These are phyloP conservation scores for Ips nitidus DNA, from an alignment of 1,140 invertebrate species.

Conservation along the genomic window DNA sequence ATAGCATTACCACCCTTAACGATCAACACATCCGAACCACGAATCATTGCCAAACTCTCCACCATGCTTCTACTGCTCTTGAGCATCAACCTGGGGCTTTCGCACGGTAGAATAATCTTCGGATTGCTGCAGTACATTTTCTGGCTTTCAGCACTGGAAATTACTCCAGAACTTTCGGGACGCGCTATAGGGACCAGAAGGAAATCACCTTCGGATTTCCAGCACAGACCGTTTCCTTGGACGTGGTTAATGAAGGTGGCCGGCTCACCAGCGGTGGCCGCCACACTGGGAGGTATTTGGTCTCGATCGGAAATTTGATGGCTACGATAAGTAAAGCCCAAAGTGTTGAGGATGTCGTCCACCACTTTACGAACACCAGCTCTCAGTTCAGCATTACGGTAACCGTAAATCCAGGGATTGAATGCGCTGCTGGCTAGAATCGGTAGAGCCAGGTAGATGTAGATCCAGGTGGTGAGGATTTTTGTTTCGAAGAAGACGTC, in stretches of 20 bases:
- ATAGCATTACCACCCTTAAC: constrained; percentile 41
- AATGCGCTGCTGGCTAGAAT: constrained; percentile 62
- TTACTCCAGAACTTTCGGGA: constrained; percentile 46
- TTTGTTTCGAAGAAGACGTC: constrained; percentile 58
- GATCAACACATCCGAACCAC: constrained; percentile 45
- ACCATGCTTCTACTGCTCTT: constrained; percentile 48
- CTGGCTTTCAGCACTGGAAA: constrained; percentile 40
- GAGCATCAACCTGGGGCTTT: constrained; percentile 38
- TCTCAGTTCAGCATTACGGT: constrained; percentile 65
- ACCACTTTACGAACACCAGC: constrained; percentile 61
- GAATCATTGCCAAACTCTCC: constrained; percentile 46
- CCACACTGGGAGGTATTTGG: constrained; percentile 45
- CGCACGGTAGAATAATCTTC: constrained; percentile 38
- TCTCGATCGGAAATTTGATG: constrained; percentile 41
- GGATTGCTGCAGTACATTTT: constrained; percentile 40
- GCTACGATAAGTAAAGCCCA: constrained; percentile 53
- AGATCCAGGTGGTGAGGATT: constrained; percentile 57
- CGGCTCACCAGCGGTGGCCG: constrained; percentile 46
- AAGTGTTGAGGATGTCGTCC: constrained; percentile 54
- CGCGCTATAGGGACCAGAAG: constrained; percentile 47
- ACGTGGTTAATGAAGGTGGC: constrained; percentile 48
- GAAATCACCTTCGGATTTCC: constrained; percentile 44
- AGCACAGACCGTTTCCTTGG: constrained; percentile 39
- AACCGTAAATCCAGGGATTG: constrained; percentile 72
- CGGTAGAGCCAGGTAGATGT: constrained; percentile 60